These are phyloP conservation scores for Tuta absoluta DNA, from an alignment of 2,888 invertebrate genomes.

Conservation along the genomic window DNA sequence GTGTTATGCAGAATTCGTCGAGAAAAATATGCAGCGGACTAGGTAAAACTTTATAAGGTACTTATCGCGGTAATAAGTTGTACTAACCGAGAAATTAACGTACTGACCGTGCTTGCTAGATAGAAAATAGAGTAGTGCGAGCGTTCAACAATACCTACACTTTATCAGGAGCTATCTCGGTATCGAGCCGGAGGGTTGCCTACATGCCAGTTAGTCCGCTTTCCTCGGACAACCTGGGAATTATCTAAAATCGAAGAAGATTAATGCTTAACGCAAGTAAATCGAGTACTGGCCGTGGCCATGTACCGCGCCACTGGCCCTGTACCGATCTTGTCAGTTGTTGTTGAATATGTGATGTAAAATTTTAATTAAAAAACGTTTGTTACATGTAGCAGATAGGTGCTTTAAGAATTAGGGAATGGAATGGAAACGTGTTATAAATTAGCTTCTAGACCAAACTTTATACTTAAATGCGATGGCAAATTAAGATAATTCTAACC, in stretches of 20 bases:
- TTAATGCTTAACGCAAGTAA: slow-evolving; percentile 45
- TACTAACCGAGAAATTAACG: slow-evolving; percentile 12
- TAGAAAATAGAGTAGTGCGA: slow-evolving; percentile 32
- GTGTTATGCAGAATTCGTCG: background rate
- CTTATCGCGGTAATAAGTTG: background rate
- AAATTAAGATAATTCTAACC: slow-evolving; percentile 13
- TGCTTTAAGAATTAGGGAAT: background rate
- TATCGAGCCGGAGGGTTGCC: slow-evolving; percentile 40
- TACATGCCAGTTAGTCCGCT: slow-evolving; percentile 49
- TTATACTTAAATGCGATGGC: background rate
- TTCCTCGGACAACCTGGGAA: slow-evolving; percentile 47
- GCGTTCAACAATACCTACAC: slow-evolving; percentile 36
- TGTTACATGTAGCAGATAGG: no score
- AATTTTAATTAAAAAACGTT: no score
- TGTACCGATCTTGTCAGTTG: slow-evolving; percentile 46
- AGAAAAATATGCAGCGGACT: background rate
- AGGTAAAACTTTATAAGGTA: background rate
- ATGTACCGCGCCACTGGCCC: slow-evolving; percentile 36
- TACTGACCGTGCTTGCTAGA: slow-evolving; percentile 17
- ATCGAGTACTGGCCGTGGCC: slow-evolving; percentile 43
- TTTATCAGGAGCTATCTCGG: slow-evolving; percentile 42
- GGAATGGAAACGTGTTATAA: no score
- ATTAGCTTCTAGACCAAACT: background rate
- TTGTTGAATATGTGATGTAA: slow-evolving; percentile 34
- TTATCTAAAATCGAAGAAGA: slow-evolving; percentile 63